A percentile compares a stretch with the other conserved stretches of the same genome.
These are phyloP conservation scores for Eurypyga helias DNA, from an alignment of 2,113 vertebrate species.

Conservation along the genomic window DNA sequence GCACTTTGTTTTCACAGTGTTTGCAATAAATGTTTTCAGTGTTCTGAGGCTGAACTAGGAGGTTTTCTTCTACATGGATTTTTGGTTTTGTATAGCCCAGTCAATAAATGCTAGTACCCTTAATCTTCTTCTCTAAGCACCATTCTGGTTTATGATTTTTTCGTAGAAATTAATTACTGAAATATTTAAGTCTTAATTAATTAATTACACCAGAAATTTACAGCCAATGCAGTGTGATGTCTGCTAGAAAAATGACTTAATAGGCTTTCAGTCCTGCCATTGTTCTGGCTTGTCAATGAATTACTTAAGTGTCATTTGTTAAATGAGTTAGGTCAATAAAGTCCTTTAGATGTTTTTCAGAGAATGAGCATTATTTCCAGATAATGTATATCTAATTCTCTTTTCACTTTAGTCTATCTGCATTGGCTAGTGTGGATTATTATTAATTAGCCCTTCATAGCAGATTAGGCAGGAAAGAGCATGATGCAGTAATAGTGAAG, in stretches of 20 bases:
- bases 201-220: constrained; percentile 59
- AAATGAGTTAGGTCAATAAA: constrained; percentile 68
- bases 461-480: constrained; percentile 71
- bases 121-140: neutral
- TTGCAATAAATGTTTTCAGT: constrained; percentile 1
- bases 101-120: constrained; percentile 18
- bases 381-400: constrained; percentile 55
- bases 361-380: constrained; percentile 47
- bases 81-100: neutral
- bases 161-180: constrained; percentile 53
- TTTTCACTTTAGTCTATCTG: constrained; percentile 48
- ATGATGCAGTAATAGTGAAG: constrained; percentile 49
- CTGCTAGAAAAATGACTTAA: constrained; percentile 60
- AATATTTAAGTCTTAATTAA: constrained; percentile 70
- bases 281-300: constrained; percentile 63
- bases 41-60: neutral
- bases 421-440: constrained; percentile 47
- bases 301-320: constrained; percentile 73
- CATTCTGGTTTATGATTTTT: constrained; percentile 44
- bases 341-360: constrained; percentile 52
- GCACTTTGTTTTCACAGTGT: constrained; percentile 1
- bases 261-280: constrained; percentile 32
- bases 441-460: constrained; percentile 77
- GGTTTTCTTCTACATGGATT: neutral
- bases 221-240: constrained; percentile 28